Percentiles rank a stretch among this genome's conserved stretches.
Conservation (phyloP, 2,888 invertebrate genomes). For the Ichneumoninae sp. region DNA sequence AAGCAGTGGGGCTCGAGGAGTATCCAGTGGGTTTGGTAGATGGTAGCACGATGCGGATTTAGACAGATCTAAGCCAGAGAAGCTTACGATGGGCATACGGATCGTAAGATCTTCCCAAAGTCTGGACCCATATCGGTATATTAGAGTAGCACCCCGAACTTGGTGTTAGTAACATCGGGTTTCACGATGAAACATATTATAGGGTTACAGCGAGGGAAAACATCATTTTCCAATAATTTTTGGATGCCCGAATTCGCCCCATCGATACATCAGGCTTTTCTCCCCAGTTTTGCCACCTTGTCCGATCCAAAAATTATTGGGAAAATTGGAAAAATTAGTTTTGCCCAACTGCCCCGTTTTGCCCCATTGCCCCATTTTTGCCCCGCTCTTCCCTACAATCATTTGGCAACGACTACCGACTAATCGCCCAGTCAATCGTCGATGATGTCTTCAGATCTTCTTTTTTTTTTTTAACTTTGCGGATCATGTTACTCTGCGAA, state of each 20-base stretch:
- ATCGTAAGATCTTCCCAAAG: background rate
- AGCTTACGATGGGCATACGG: conserved; percentile 21
- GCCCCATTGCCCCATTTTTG: no score
- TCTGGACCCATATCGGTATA: background rate
- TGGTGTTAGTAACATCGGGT: conserved; percentile 14
- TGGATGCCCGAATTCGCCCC: no score
- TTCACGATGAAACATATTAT: background rate
- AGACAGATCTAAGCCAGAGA: background rate
- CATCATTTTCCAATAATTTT: no score
- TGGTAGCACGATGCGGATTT: conserved; percentile 54
- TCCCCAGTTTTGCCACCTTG: no score
- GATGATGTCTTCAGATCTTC: background rate
- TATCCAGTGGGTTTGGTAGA: conserved; percentile 32
- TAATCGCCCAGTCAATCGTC: background rate
- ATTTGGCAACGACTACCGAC: background rate
- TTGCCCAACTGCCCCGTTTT: no score
- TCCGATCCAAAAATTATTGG: no score
- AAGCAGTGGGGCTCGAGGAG: background rate
- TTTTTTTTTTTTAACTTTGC: background rate
- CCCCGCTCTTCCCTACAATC: background rate
- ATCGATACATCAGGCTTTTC: no score
- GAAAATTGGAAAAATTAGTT: no score
- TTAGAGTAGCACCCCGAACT: background rate
- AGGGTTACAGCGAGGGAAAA: no score
- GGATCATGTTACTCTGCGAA: background rate